phyloP scores from a whole-genome alignment of 2,797 vertebrate species.

The Sebastolobus alascanus region DNA sequence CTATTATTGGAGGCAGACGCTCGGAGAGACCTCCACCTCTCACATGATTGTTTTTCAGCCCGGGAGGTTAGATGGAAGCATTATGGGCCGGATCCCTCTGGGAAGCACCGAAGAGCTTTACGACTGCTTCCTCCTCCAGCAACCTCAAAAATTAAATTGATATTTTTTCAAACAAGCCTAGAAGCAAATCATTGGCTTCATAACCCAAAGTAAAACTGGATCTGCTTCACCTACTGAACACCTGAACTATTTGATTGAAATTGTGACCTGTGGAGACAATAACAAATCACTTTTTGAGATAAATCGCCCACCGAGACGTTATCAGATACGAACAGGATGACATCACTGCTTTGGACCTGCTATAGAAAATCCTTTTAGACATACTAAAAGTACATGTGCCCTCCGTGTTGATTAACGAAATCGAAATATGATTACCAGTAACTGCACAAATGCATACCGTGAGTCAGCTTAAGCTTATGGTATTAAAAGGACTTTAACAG shows the following conservation, averaged over 20 bases:
- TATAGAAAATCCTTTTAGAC: constrained; percentile 16
- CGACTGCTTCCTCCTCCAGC: constrained; percentile 19
- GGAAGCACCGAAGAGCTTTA: constrained; percentile 50
- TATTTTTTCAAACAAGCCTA: constrained; percentile 52
- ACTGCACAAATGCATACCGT: constrained; percentile 23
- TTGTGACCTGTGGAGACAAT: constrained; percentile 43
- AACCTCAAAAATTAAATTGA: constrained; percentile 49
- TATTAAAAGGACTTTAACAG: constrained; percentile 34
- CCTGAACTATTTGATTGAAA: constrained; percentile 48
- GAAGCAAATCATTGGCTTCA: constrained; percentile 58
- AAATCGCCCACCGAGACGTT: constrained; percentile 1
- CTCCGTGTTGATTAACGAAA: constrained; percentile 31
- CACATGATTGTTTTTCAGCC: constrained; percentile 72
- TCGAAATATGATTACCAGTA: constrained; percentile 32
- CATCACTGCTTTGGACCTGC: constrained; percentile 1
- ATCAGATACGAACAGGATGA: constrained; percentile 15
- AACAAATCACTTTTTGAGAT: constrained; percentile 30
- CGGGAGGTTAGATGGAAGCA: constrained; percentile 54
- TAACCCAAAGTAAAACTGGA: constrained; percentile 43
- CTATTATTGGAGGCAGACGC: constrained; percentile 60
- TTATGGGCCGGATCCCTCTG: constrained; percentile 48
- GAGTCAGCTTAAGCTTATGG: constrained; percentile 39
- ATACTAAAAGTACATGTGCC: not conserved
- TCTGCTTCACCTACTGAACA: constrained; percentile 31
- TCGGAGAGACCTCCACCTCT: constrained; percentile 47